Base-by-base conservation (phyloP, 2,113 vertebrate genomes). In the Siphamia tubifer region DNA sequence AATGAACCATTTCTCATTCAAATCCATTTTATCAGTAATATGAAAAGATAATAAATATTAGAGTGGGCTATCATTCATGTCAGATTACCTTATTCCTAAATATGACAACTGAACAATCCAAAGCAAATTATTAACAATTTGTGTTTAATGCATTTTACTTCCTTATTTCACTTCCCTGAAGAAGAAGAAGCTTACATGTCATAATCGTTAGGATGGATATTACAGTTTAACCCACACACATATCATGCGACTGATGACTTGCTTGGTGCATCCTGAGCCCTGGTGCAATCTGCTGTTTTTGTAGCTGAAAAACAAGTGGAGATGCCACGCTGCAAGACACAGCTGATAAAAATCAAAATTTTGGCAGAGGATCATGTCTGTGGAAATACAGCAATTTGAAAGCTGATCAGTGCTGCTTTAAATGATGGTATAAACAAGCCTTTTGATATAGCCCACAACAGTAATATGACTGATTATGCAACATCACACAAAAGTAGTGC, bases 111-210 rank as follows among this genome's bases (percentile, higher is more conserved):
- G 52, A 16, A 40, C 7, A 13, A 49, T 49, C 9, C 13, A 6
- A 51, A 12, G 8, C 1, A 35, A 32, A 54, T 69, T 55, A 53
- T 47, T 9, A 57, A 27, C n/a, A 16, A 42, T 4, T 8, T 30
- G 8, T 6, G 28, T n/a, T 74, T 68, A n/a, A n/a, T n/a, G n/a
- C n/a, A n/a, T n/a, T n/a, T 32, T 52, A 78, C 64, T 73, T 84
- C 69, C 55, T 25, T 1, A 9, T 80, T 77, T 68, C 16, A 75
- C 39, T 61, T 68, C 44, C 28, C 12, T 13, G 0, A n/a, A n/a
- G n/a, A n/a, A n/a, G n/a, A n/a, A n/a, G n/a, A n/a, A n/a, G n/a
- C n/a, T n/a, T n/a, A n/a, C 10, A 53, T n/a, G 32, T 56, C 8
- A 16, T 12, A 52, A 3, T 8, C 1, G 1, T 23, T 12, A 38